phyloP scores from a whole-genome alignment of 2,113 vertebrate genomes.

The Alligator mississippiensis region DNA sequence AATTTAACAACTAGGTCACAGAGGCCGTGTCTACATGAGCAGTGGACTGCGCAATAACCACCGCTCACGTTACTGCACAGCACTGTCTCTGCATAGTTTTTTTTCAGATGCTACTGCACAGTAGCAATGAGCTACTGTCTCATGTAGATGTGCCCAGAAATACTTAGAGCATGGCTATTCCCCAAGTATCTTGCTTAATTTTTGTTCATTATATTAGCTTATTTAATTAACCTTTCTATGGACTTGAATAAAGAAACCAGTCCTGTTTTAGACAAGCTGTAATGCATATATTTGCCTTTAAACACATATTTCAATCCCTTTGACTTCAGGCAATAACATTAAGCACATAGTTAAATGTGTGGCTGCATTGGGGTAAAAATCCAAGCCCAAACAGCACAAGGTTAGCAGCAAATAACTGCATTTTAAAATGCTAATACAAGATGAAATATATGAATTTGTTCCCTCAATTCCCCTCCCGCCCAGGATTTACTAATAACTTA shows the following conservation, averaged over 20 bases:
- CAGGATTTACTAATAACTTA: slow-evolving; percentile 1
- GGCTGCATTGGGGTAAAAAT: slow-evolving; percentile 12
- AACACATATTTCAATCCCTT: slow-evolving; percentile 69
- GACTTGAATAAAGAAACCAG: slow-evolving; percentile 64
- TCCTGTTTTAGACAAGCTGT: slow-evolving; percentile 60
- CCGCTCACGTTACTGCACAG: too few species aligned
- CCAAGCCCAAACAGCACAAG: background rate
- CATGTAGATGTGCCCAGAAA: background rate
- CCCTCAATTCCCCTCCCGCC: background rate
- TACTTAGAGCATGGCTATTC: background rate
- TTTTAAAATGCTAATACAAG: slow-evolving; percentile 40
- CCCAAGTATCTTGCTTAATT: slow-evolving; percentile 54
- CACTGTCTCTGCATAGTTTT: too few species aligned
- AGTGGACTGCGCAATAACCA: too few species aligned
- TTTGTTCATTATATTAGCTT: slow-evolving; percentile 58
- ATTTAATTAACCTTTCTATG: slow-evolving; percentile 68
- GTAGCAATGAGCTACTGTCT: too few species aligned
- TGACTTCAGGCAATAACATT: slow-evolving; percentile 72
- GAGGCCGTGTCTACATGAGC: too few species aligned
- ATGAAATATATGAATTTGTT: background rate
- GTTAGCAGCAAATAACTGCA: background rate
- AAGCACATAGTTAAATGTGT: slow-evolving; percentile 56
- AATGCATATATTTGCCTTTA: slow-evolving; percentile 73
- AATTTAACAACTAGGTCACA: slow-evolving; percentile 31
- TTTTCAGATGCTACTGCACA: too few species aligned